phyloP scores from a whole-genome alignment of 2,888 invertebrate species.

The Muscina levida region DNA sequence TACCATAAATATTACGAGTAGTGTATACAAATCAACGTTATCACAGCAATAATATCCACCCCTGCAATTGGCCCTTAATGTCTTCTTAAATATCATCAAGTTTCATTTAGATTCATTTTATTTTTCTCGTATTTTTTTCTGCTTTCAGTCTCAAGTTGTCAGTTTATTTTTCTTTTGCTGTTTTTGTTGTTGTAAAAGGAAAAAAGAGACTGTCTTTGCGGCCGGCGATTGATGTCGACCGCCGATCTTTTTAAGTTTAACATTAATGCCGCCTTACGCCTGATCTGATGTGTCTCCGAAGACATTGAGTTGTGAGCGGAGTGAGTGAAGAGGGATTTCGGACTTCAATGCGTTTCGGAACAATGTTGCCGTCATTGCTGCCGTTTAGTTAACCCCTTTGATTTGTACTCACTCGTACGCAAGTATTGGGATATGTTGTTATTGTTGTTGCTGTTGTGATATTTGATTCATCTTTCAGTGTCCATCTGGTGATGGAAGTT shows the following conservation, averaged over 20 bases:
- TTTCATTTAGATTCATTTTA: background rate
- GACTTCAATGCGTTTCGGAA: background rate
- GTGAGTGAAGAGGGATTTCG: background rate
- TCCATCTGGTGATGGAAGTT: constrained; percentile 13
- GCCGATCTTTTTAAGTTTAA: constrained; percentile 25
- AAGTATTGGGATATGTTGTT: too few species aligned
- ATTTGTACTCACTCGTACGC: background rate
- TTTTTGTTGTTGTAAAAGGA: background rate
- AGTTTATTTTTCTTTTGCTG: constrained; percentile 12
- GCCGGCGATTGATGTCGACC: constrained; percentile 28
- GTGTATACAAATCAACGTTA: too few species aligned
- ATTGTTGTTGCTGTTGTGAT: background rate
- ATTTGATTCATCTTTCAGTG: background rate
- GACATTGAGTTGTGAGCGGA: background rate
- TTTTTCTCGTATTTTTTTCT: background rate
- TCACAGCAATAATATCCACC: too few species aligned
- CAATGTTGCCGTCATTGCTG: background rate
- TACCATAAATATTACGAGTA: too few species aligned
- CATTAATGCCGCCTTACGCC: constrained; percentile 25
- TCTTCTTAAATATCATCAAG: constrained; percentile 17
- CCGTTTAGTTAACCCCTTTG: background rate
- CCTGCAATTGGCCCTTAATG: background rate
- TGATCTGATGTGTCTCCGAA: background rate
- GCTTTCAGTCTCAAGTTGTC: background rate
- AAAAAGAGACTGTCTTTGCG: too few species aligned